Conservation (phyloP, 2,888 invertebrate genomes). For the Epirrhoe tristata region DNA sequence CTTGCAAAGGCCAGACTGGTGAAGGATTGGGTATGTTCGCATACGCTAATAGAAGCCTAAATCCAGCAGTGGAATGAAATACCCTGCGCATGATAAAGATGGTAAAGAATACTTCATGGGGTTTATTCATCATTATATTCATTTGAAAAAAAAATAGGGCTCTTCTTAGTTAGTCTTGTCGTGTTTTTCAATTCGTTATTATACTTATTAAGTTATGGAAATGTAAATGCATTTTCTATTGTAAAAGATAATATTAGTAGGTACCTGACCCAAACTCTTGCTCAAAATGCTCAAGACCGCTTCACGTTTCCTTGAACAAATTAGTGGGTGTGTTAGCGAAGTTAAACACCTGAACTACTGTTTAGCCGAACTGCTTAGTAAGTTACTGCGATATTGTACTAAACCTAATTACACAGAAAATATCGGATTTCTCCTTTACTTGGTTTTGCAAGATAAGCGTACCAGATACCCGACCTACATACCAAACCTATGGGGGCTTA, state of each 20-base stretch:
- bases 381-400: not conserved
- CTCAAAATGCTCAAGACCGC: not conserved
- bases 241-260: not conserved
- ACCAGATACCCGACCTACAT: too few relatives aligned
- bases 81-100: too few relatives aligned
- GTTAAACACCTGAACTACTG: conserved; percentile 1
- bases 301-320: not conserved
- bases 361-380: not conserved
- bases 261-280: not conserved
- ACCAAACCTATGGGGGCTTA: too few relatives aligned
- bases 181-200: not conserved
- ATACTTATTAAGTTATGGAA: not conserved
- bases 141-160: not conserved
- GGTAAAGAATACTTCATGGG: too few relatives aligned
- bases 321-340: not conserved
- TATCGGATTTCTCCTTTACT: not conserved
- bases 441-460: not conserved
- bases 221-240: not conserved
- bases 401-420: not conserved
- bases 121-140: too few relatives aligned
- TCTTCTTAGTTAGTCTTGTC: not conserved
- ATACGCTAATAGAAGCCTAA: too few relatives aligned
- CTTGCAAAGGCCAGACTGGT: too few relatives aligned
- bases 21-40: too few relatives aligned
- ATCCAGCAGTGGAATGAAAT: too few relatives aligned